Evolutionary conservation across 2,888 invertebrate species (phyloP).

Genomic region (Orchestes rusci): DNA sequence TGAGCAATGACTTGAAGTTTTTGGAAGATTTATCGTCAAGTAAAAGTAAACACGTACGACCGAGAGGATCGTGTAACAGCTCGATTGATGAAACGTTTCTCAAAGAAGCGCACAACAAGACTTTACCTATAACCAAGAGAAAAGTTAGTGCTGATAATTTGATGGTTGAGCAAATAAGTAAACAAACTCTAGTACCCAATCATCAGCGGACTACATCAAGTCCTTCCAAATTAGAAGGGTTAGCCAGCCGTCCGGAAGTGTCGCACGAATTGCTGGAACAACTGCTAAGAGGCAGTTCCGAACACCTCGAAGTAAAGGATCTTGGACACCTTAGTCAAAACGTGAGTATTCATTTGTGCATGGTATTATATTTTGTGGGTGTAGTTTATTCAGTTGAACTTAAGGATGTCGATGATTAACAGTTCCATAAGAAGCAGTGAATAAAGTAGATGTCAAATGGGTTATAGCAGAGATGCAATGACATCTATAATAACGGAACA

Average conservation of each 20-base stretch:
- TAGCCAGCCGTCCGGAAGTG: slow-evolving; percentile 42
- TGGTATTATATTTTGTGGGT: too few species aligned
- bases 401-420: too few species aligned
- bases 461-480: too few species aligned
- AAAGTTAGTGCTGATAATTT: slow-evolving; percentile 44
- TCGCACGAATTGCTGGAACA: slow-evolving; percentile 68
- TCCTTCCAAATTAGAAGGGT: slow-evolving; percentile 67
- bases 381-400: too few species aligned
- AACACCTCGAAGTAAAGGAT: slow-evolving; percentile 59
- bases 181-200: slow-evolving; percentile 45
- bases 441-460: too few species aligned
- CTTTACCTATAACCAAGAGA: slow-evolving; percentile 33
- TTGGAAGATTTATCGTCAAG: slow-evolving; percentile 43
- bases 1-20: slow-evolving; percentile 53
- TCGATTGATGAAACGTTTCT: slow-evolving; percentile 47
- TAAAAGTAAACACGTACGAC: slow-evolving; percentile 33
- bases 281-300: slow-evolving; percentile 71
- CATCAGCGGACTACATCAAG: slow-evolving; percentile 75
- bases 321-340: slow-evolving; percentile 35
- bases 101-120: slow-evolving; percentile 29
- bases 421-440: background rate
- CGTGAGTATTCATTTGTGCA: slow-evolving; percentile 33
- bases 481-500: slow-evolving; percentile 13
- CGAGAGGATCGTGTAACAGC: slow-evolving; percentile 47
- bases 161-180: slow-evolving; percentile 29